Evolutionary conservation across 2,113 vertebrate genomes (phyloP).

Genomic region (Ginglymostoma cirratum): DNA sequence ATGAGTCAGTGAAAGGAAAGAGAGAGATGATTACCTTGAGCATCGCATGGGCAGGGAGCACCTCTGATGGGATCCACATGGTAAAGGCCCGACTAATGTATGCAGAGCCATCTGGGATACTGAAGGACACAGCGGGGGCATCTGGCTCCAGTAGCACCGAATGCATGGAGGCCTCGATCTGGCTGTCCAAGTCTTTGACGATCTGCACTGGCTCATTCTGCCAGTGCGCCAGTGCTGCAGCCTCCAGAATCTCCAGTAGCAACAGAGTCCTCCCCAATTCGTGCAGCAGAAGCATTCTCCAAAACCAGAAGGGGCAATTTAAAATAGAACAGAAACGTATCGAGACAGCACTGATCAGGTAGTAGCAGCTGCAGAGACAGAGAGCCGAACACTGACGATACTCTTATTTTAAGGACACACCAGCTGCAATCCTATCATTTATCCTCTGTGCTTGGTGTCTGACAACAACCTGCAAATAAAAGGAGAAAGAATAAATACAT

Average conservation of each 20-base stretch:
- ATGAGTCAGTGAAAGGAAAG: not conserved
- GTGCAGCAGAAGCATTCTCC: slow-evolving; percentile 20
- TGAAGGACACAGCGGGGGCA: slow-evolving; percentile 5
- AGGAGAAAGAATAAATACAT: not conserved
- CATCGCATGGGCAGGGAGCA: not conserved
- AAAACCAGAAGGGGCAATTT: not conserved
- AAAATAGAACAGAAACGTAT: not conserved
- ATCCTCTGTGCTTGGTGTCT: not conserved
- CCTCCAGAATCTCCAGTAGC: not conserved
- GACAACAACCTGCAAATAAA: slow-evolving; percentile 25
- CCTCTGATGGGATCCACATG: slow-evolving; percentile 15
- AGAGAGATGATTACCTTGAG: slow-evolving; percentile 2
- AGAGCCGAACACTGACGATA: not conserved
- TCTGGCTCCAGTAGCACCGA: not conserved
- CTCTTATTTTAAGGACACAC: not conserved
- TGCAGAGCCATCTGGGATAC: slow-evolving; percentile 1
- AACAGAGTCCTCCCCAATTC: slow-evolving; percentile 32
- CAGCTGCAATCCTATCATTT: not conserved
- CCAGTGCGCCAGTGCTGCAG: not conserved
- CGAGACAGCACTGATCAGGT: not conserved
- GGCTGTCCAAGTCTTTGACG: slow-evolving; percentile 29
- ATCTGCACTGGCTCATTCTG: slow-evolving; percentile 30
- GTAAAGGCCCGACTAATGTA: slow-evolving; percentile 30
- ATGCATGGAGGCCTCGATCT: slow-evolving; percentile 31
- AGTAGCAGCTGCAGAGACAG: not conserved